Evolutionary conservation across 2,888 invertebrate species (phyloP).

Genomic region (Crematogaster levior): DNA sequence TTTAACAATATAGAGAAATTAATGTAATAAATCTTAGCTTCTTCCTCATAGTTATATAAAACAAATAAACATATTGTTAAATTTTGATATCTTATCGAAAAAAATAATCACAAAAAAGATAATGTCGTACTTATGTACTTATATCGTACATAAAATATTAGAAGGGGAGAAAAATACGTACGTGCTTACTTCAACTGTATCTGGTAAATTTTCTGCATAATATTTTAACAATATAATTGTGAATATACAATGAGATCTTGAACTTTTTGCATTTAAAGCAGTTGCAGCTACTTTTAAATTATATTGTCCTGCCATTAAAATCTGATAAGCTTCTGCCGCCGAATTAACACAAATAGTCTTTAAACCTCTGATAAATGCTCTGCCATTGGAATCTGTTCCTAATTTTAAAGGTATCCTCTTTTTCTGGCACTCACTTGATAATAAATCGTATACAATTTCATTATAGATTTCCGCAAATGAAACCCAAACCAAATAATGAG

Average conservation of each 20-base stretch:
- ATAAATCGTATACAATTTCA: slow-evolving; percentile 94
- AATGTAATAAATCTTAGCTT: not conserved
- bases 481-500: slow-evolving; percentile 90
- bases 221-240: slow-evolving; percentile 92
- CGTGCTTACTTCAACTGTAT: slow-evolving; percentile 82
- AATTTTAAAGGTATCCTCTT: slow-evolving; percentile 79
- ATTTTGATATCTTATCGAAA: not conserved
- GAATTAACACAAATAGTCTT: slow-evolving; percentile 89
- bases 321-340: slow-evolving; percentile 94
- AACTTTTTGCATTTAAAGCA: slow-evolving; percentile 93
- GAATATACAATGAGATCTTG: slow-evolving; percentile 96
- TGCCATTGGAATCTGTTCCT: slow-evolving; percentile 78
- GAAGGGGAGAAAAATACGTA: slow-evolving; percentile 64
- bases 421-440: slow-evolving; percentile 86
- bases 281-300: slow-evolving; percentile 94
- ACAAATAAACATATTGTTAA: not conserved
- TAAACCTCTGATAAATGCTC: slow-evolving; percentile 81
- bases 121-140: no score
- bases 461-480: slow-evolving; percentile 98
- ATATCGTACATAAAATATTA: slow-evolving; percentile 16
- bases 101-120: not conserved
- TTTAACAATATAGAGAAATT: slow-evolving; percentile 1
- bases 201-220: slow-evolving; percentile 77
- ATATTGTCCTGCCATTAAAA: slow-evolving; percentile 93
- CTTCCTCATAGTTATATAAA: not conserved